These are phyloP conservation scores for Sebastes baramenuke DNA, from an alignment of 2,797 vertebrate genomes.

Conservation along the genomic window DNA sequence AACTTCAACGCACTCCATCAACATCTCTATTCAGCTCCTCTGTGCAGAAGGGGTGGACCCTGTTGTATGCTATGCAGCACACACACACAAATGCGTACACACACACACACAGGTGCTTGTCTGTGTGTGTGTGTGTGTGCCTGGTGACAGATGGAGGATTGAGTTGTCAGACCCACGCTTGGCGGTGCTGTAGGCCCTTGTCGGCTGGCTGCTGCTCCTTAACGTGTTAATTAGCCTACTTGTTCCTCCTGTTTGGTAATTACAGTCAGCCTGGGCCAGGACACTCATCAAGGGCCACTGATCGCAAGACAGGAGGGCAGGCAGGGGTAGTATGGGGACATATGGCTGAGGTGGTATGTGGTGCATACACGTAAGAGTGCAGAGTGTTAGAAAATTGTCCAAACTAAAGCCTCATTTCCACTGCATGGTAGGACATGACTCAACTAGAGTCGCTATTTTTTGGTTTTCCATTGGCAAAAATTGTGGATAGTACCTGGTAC, in stretches of 20 bases:
- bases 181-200: conserved; percentile 53
- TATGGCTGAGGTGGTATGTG: conserved; percentile 33
- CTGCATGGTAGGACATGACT: fast-evolving
- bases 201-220: conserved; percentile 71
- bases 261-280: conserved; percentile 64
- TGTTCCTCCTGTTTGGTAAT: conserved; percentile 76
- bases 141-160: conserved; percentile 71
- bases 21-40: conserved; percentile 39
- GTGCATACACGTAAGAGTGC: background rate
- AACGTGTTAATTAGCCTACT: conserved; percentile 79
- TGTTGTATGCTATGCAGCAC: background rate
- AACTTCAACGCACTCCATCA: conserved; percentile 36
- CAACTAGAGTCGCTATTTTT: background rate
- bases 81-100: conserved; percentile 23
- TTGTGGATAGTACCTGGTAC: background rate
- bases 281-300: conserved; percentile 61
- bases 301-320: conserved; percentile 44
- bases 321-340: conserved; percentile 40
- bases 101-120: conserved; percentile 30
- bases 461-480: background rate
- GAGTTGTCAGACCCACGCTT: conserved; percentile 67
- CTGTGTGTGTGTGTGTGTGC: conserved; percentile 12
- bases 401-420: background rate
- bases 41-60: conserved; percentile 12
- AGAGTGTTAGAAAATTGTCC: background rate